Base-by-base conservation (phyloP, 2,113 vertebrate species). In the Synodontis membranacea region DNA sequence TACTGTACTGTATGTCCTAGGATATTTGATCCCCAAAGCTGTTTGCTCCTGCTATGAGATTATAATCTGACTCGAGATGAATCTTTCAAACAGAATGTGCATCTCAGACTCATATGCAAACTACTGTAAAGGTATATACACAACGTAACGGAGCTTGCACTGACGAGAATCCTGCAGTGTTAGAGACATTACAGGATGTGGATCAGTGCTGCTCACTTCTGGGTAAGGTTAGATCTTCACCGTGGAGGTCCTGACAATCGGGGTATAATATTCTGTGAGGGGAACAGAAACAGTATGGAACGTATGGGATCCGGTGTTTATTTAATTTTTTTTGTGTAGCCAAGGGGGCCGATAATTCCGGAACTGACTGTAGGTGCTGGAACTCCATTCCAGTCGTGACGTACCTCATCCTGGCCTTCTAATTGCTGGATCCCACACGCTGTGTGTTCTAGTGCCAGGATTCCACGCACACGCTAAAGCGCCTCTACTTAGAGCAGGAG, bases 401-500 rank as follows among this genome's bases (percentile, higher is more conserved):
- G 78, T 80, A 56, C 31, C 52, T 25, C 78, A 25, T 56, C 78
- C 52, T 39, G 52, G 52, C 78, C 19, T 80, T 80, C 52, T 80
- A 56, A 80, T 58, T 56, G 78, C 78, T 39, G 52, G 52, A 80
- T 39, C 78, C 78, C 78, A 80, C 78, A 58, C 78, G 34, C 78
- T 25, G 52, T 80, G 78, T 39, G 31, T 58, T 80, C 78, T 15
- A 15, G 78, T 39, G 78, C 78, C 78, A 80, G 78, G 78, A 80
- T 80, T 80, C 50, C 76, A 80, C 31, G 76, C 76, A 80, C 50
- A 34, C 78, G 78, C 78, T 56, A 58, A 58, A 80, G 78, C 52
- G 34, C 25, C 25, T 39, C 12, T 25, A 8, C 52, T 56, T 39
- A 58, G 34, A 56, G 23, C 52, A 14, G 74, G 46, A 78, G 68